Evolutionary conservation across 2,888 invertebrate species (phyloP), one percentile per base, ranked within the genome.

Genomic region (Lasioglossum calceatum): DNA sequence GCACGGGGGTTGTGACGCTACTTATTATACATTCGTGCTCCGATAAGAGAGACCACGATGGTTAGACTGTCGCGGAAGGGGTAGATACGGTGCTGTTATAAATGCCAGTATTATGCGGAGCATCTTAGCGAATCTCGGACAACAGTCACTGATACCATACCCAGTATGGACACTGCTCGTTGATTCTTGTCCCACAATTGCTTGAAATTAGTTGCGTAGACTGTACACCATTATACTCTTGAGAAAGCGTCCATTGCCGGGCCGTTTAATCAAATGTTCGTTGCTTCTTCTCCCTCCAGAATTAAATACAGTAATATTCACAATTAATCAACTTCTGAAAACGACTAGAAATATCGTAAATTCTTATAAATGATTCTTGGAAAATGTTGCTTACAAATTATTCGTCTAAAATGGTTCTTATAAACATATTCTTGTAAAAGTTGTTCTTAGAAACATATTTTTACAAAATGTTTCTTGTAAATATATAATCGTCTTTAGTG

Each of bases 21-120:
- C 95, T 94, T 95, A 95, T 95, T 95, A 95, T 95, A 95, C 95
- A 95, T 95, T 94, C 95, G 93, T 91, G 91, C 79, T 89, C 90
- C 93, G 92, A 93, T 92, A 93, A 92, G 91, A 90, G 71, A 44
- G 90, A 84, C 74, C 93, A 89, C 90, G 93, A 93, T 92, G 91
- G 91, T 92, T 92, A 93, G 92, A 92, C 91, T 79, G 80, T 72
- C 81, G 91, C 91, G 92, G 91, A 93, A 94, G 94, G 95, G 95
- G 95, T 95, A 95, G 95, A 95, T 95, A 95, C 92, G 94, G 92
- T 93, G 92, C 93, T 92, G 93, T 95, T 95, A 95, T 94, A 95
- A 95, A 95, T 95, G 95, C 94, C 93, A 92, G 95, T 94, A 95
- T 95, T 95, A 95, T 95, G 92, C 95, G 92, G 90, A 91, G 91